These are phyloP conservation scores for Taphrorychus bicolor DNA, from an alignment of 2,888 invertebrate genomes.

Conservation along the genomic window DNA sequence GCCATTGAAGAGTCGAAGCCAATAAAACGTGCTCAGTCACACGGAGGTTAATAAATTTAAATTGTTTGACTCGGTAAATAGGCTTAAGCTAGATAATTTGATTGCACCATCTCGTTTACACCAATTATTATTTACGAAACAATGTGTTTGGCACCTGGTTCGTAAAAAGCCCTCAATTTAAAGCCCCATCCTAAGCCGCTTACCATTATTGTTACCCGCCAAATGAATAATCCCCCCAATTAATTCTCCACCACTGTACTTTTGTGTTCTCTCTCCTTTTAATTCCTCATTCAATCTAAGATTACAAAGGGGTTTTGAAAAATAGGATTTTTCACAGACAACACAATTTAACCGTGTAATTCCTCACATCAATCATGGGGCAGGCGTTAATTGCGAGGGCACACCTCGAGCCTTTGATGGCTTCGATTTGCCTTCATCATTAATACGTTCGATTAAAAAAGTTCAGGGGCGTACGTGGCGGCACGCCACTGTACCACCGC, in stretches of 20 bases:
- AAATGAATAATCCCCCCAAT: neutral
- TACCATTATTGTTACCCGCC: neutral
- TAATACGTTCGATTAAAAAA: neutral
- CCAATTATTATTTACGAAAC: neutral
- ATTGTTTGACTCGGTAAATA: constrained; percentile 29
- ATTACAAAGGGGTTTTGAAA: constrained; percentile 15
- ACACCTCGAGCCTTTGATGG: constrained; percentile 24
- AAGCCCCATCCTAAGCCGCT: neutral
- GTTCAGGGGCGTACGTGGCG: constrained; percentile 4
- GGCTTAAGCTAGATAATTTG: constrained; percentile 28
- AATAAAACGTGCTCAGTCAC: constrained; percentile 16
- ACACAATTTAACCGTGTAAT: constrained; percentile 31
- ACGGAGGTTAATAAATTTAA: constrained; percentile 19
- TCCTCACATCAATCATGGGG: constrained; percentile 31
- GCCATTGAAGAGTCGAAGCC: neutral
- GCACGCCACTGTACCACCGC: neutral
- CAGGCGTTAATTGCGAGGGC: constrained; percentile 33
- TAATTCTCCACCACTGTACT: neutral
- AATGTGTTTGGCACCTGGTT: neutral
- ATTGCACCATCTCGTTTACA: constrained; percentile 21
- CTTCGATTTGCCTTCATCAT: constrained; percentile 17
- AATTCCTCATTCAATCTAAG: no score
- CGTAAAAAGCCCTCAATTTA: neutral
- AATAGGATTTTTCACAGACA: constrained; percentile 17
- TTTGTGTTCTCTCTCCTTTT: no score